Conservation (phyloP, 2,888 invertebrate species). For the Lasius platythorax region DNA sequence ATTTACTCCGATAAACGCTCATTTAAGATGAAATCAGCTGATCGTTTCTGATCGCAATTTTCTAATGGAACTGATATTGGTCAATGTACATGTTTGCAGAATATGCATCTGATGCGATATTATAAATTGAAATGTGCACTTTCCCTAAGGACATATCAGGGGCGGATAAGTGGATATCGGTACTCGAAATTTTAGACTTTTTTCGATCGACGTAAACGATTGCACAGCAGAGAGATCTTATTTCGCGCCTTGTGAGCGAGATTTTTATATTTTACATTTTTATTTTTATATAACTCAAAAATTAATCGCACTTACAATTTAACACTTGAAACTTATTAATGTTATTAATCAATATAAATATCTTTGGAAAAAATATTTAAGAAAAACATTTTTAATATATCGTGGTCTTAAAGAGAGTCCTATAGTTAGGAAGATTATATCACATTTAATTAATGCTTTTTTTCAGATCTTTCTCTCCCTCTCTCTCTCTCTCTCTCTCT, state of each 20-base stretch:
- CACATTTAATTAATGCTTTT: background rate
- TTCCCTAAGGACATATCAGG: slow-evolving; percentile 10
- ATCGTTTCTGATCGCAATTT: slow-evolving; percentile 34
- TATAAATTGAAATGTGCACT: slow-evolving; percentile 49
- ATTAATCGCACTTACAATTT: background rate
- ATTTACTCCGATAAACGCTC: slow-evolving; percentile 1
- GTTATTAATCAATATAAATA: background rate
- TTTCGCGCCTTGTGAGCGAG: background rate
- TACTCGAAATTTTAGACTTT: slow-evolving; percentile 3
- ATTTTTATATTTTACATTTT: background rate
- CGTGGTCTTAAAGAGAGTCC: background rate
- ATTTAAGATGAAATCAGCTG: slow-evolving; percentile 38
- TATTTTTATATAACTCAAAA: background rate
- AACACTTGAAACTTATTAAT: background rate
- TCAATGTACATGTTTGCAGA: background rate
- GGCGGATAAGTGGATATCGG: background rate
- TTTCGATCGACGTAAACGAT: background rate
- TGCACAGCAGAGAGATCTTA: background rate
- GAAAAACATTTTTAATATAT: background rate
- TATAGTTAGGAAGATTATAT: background rate
- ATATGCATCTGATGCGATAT: background rate
- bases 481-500: too few relatives aligned
- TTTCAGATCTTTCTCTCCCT: background rate
- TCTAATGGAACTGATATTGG: slow-evolving; percentile 44
- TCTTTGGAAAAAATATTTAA: background rate